phyloP scores from a whole-genome alignment of 2,888 invertebrate species.

The Polymixis lichenea region DNA sequence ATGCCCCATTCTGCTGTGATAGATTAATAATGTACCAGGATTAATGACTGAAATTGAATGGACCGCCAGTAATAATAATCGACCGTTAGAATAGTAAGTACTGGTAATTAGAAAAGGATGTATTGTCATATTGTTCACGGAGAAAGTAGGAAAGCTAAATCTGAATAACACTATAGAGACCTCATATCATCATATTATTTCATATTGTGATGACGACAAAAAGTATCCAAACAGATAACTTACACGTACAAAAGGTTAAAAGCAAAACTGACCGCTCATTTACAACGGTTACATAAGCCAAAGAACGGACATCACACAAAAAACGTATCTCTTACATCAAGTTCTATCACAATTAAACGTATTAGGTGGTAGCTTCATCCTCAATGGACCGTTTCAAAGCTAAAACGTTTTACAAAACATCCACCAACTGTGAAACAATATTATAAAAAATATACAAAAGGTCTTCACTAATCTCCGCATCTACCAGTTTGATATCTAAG shows the following conservation, averaged over 20 bases:
- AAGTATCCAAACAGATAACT: constrained; percentile 28
- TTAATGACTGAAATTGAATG: constrained; percentile 49
- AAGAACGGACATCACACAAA: constrained; percentile 67
- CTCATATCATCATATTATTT: constrained; percentile 5
- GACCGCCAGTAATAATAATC: constrained; percentile 41
- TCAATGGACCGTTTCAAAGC: constrained; percentile 83
- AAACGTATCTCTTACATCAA: constrained; percentile 81
- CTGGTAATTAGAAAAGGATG: constrained; percentile 26
- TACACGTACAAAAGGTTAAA: constrained; percentile 46
- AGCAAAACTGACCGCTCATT: constrained; percentile 68
- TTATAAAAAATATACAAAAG: constrained; percentile 81
- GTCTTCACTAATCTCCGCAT: constrained; percentile 81
- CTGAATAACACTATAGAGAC: constrained; percentile 5
- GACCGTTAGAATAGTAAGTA: constrained; percentile 38
- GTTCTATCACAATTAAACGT: constrained; percentile 76
- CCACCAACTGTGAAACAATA: constrained; percentile 77
- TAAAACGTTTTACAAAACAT: constrained; percentile 84
- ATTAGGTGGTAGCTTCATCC: constrained; percentile 76
- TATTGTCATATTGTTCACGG: constrained; percentile 13
- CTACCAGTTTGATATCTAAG: constrained; percentile 86
- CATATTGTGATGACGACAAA: constrained; percentile 36
- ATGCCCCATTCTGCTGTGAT: constrained; percentile 39
- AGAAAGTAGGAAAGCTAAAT: constrained; percentile 21
- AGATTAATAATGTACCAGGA: constrained; percentile 46
- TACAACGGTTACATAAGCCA: constrained; percentile 65